Evolutionary conservation across 2,888 invertebrate genomes (phyloP).

Genomic region (Cephus nigrinus): DNA sequence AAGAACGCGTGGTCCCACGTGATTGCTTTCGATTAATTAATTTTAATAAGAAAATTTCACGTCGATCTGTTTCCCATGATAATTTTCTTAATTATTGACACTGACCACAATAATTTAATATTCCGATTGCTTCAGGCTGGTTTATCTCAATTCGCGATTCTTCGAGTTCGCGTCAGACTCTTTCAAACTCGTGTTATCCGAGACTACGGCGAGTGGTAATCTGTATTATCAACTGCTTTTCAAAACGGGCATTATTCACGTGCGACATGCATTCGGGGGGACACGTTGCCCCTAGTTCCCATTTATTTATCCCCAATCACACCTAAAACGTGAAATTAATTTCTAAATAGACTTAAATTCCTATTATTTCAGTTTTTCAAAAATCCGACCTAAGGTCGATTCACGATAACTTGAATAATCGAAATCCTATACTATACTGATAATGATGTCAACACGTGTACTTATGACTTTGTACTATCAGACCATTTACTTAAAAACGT

Average conservation of each 20-base stretch:
- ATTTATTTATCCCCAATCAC: too few species aligned
- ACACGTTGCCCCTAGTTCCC: neutral
- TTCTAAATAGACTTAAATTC: too few species aligned
- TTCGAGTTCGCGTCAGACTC: neutral
- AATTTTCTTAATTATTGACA: neutral
- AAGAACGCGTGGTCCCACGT: too few species aligned
- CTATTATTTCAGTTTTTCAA: neutral
- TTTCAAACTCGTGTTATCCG: neutral
- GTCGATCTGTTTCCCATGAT: neutral
- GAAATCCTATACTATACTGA: neutral
- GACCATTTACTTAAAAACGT: neutral
- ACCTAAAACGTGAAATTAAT: too few species aligned
- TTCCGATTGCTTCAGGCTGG: neutral
- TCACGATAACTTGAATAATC: neutral
- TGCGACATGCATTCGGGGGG: neutral
- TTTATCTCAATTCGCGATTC: neutral
- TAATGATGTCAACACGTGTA: neutral
- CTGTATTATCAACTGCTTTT: neutral
- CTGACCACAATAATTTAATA: neutral
- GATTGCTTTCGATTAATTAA: neutral
- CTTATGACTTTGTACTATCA: neutral
- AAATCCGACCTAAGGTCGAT: neutral
- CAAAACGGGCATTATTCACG: neutral
- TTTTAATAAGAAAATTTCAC: neutral
- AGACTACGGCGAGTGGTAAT: neutral